Base-by-base conservation (phyloP, 2,888 invertebrate genomes). In the Chymomyza procnemis region DNA sequence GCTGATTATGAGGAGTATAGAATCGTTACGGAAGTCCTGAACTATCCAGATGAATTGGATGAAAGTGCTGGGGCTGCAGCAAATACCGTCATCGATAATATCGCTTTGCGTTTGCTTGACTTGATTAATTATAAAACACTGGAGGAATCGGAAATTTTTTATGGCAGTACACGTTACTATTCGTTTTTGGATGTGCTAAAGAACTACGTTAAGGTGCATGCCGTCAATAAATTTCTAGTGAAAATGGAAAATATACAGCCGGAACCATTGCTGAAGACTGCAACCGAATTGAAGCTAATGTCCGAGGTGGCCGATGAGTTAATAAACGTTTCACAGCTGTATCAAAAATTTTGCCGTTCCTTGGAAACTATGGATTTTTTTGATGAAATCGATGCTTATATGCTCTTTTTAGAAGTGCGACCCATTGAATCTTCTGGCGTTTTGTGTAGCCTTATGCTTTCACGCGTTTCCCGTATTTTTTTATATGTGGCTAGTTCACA, bases 301-400 rank as follows among this genome's bases (percentile, higher is more conserved):
- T 77, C 69, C 34, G 61, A 76, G 48, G 66, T 81, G n/a, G 72
- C 75, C 16, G 73, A 82, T 5, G 73, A 85, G 22, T 69, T 73
- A 22, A 69, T 79, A 6, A 75, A 81, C 22, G 77, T 80, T 4
- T 78, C 79, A 1, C 64, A 67, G 5, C 75, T 80, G 18, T 21
- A 85, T 54, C 78, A 70, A 5, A 80, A 85, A 55, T 73, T 85
- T 5, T 72, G 66, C 71, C 1, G 30, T 4, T 77, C 80, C 4
- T 65, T 82, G 9, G 80, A 77, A 48, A 66, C 77, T 18, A 80
- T 80, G 79, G 73, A 82, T 41, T 80, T 79, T 69, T 79, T 85
- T 55, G 72, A 80, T 50, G 85, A 80, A 61, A 83, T 79, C 18
- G 64, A 67, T 6, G 79, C 79, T 4, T 85, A 83, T 50, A 80